phyloP scores from a whole-genome alignment of 2,888 invertebrate species.

The Allolobophora icterica region DNA sequence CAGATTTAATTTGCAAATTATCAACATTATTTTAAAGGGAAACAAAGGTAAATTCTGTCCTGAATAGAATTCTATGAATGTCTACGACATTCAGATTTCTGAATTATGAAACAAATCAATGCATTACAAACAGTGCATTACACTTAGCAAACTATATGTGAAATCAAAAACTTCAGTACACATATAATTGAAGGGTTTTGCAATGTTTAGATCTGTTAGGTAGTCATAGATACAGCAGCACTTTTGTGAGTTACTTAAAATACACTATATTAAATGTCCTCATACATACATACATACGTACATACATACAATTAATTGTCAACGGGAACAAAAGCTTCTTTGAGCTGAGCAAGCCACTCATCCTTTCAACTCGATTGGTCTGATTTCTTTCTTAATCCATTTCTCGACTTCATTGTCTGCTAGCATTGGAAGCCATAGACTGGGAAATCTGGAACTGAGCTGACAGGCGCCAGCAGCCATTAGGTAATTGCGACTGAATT shows the following conservation, averaged over 20 bases:
- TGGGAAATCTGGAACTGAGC: neutral
- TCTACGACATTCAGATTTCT: neutral
- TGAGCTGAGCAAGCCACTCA: conserved; percentile 7
- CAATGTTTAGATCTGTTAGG: too few relatives aligned
- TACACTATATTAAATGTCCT: too few relatives aligned
- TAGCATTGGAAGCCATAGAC: neutral
- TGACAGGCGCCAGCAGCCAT: conserved; percentile 23
- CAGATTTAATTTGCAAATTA: neutral
- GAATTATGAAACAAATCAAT: neutral
- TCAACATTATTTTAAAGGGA: neutral
- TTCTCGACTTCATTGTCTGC: conserved; percentile 13
- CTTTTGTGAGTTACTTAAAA: too few relatives aligned
- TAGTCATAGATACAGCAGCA: too few relatives aligned
- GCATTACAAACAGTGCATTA: neutral
- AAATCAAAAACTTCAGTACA: neutral
- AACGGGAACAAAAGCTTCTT: neutral
- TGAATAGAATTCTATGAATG: neutral
- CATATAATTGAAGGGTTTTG: neutral
- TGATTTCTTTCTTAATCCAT: conserved; percentile 11
- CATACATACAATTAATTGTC: neutral
- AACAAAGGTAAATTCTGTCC: neutral
- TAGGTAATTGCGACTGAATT: conserved; percentile 25
- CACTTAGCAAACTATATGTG: neutral
- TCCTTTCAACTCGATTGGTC: conserved; percentile 17
- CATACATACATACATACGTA: too few relatives aligned